Evolutionary conservation across 2,797 vertebrate genomes (phyloP).

Genomic region (Pangasius djambal): DNA sequence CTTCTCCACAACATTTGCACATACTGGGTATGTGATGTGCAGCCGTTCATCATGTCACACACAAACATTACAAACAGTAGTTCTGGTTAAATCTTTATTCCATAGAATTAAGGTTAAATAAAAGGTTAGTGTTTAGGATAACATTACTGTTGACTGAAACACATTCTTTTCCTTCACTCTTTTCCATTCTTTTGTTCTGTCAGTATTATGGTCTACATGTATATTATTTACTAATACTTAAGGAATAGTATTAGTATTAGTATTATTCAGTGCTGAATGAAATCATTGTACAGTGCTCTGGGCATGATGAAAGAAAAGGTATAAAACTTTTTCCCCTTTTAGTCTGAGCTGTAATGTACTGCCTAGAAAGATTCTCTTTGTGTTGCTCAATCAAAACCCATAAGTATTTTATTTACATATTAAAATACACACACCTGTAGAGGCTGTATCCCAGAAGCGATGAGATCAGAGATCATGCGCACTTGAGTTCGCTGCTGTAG

Average conservation of each 20-base stretch:
- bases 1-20: conserved; percentile 30
- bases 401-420: neutral
- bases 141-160: neutral
- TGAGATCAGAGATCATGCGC: conserved; percentile 89
- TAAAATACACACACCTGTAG: conserved; percentile 81
- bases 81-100: neutral
- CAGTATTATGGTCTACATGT: neutral
- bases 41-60: neutral
- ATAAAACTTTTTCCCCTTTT: neutral
- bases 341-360: neutral
- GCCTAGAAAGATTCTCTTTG: neutral
- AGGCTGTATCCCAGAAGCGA: conserved; percentile 92
- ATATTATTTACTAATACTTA: neutral
- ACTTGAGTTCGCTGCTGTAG: conserved; percentile 85
- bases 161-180: neutral
- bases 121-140: neutral
- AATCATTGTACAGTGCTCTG: neutral
- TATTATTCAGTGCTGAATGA: neutral
- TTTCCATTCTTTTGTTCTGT: neutral
- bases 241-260: neutral
- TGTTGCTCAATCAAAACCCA: neutral
- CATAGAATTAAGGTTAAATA: neutral
- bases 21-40: neutral
- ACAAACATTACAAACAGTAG: neutral
- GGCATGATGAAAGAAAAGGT: neutral